A percentile compares a stretch with the other conserved stretches of the same genome.
phyloP scores from a whole-genome alignment of 2,113 vertebrate genomes.

The Glaucomys volans region DNA sequence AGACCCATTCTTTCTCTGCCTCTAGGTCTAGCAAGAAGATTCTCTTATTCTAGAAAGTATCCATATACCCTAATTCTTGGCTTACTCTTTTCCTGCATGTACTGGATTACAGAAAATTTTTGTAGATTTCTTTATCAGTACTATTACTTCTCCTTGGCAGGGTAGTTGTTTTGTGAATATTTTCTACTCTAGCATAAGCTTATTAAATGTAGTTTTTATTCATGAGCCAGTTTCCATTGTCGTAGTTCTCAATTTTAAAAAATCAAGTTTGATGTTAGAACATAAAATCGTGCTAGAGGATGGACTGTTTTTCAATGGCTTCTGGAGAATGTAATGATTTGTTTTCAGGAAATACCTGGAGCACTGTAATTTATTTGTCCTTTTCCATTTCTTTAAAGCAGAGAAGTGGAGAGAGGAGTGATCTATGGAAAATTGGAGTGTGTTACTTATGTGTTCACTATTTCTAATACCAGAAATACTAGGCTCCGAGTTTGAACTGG shows the following conservation, averaged over 20 bases:
- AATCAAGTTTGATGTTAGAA: background rate
- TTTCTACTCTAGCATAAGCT: background rate
- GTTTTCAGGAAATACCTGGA: background rate
- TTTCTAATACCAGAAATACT: background rate
- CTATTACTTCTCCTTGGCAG: background rate
- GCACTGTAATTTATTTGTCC: background rate
- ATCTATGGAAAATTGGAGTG: background rate
- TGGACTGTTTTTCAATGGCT: background rate
- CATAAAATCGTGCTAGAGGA: background rate
- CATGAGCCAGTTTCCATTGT: background rate
- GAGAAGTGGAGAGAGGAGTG: background rate
- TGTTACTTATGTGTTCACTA: background rate
- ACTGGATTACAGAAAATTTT: background rate
- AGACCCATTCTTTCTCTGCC: background rate
- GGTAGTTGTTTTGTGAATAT: background rate
- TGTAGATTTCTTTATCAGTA: background rate
- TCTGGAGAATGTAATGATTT: background rate
- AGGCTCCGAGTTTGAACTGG: background rate
- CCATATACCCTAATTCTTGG: background rate
- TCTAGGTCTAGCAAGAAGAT: background rate
- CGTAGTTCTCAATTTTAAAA: background rate
- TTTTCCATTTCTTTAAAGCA: background rate
- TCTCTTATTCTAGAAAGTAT: background rate
- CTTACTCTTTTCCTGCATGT: background rate
- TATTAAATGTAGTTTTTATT: background rate